Evolutionary conservation across 53 echinoderm and acorn worm genomes (phyloP).

Genomic region (Hippasteria phrygiana): DNA sequence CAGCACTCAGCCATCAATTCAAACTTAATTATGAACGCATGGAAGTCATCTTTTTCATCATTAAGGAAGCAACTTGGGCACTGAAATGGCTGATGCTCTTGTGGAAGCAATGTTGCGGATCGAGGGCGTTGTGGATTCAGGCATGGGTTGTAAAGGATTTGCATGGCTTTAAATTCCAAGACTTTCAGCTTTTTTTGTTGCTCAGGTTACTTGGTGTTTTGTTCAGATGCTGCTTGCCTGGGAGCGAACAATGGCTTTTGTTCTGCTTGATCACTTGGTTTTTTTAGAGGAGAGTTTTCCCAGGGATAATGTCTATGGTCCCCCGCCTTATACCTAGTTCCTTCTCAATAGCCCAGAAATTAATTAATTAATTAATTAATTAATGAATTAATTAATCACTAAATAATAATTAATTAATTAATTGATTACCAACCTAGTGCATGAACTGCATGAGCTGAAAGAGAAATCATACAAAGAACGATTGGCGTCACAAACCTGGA

Average conservation of each 20-base stretch:
- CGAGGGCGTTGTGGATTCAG: background rate
- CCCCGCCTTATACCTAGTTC: too few species aligned
- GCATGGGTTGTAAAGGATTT: background rate
- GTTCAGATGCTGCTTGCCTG: background rate
- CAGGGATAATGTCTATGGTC: too few species aligned
- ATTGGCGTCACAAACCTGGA: too few species aligned
- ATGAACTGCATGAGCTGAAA: too few species aligned
- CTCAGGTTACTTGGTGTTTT: background rate
- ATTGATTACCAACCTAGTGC: too few species aligned
- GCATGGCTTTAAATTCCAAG: background rate
- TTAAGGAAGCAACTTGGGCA: background rate
- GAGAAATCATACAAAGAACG: too few species aligned
- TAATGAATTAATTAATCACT: too few species aligned
- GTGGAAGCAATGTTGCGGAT: background rate
- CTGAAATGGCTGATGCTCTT: background rate
- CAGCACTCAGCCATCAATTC: background rate
- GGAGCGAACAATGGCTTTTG: constrained; percentile 2
- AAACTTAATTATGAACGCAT: background rate
- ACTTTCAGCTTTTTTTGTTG: background rate
- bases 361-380: too few species aligned
- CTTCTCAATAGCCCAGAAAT: too few species aligned
- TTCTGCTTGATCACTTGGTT: background rate
- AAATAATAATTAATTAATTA: too few species aligned
- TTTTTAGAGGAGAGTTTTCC: background rate
- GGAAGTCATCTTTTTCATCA: constrained; percentile 1